Conservation (phyloP, 2,888 invertebrate genomes). For the Drosophila prostipennis region DNA sequence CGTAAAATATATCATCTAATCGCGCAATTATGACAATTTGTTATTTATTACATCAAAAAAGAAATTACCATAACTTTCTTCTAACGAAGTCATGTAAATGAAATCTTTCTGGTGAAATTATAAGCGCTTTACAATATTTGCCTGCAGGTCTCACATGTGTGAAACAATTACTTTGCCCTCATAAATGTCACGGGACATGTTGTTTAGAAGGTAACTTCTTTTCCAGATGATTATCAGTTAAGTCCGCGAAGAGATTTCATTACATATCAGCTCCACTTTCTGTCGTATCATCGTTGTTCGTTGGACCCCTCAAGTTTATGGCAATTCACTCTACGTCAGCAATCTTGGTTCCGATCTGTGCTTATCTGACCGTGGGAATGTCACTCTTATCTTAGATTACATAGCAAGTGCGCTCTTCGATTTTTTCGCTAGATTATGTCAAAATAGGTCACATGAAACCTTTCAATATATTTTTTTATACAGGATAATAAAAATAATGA, state of each 20-base stretch:
- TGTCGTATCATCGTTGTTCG: neutral
- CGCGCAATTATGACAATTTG: accelerated
- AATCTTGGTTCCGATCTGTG: neutral
- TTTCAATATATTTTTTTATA: no score
- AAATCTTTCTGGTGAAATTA: conserved; percentile 1
- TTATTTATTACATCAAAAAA: neutral
- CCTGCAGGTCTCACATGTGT: neutral
- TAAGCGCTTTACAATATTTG: conserved; percentile 6
- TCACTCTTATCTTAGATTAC: neutral
- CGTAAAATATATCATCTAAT: neutral
- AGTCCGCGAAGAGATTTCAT: neutral
- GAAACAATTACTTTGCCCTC: neutral
- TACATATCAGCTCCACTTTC: conserved; percentile 1
- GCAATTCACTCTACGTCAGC: neutral
- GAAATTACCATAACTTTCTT: no score
- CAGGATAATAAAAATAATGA: no score
- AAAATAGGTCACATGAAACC: no score
- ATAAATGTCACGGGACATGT: neutral
- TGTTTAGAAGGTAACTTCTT: conserved; percentile 4
- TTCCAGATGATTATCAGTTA: neutral
- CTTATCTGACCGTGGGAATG: neutral
- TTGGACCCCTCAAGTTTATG: neutral
- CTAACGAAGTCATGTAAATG: neutral
- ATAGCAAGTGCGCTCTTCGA: neutral
- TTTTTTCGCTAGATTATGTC: neutral